These are phyloP conservation scores for Morpho achilles DNA, from an alignment of 2,888 invertebrate species.

Conservation along the genomic window DNA sequence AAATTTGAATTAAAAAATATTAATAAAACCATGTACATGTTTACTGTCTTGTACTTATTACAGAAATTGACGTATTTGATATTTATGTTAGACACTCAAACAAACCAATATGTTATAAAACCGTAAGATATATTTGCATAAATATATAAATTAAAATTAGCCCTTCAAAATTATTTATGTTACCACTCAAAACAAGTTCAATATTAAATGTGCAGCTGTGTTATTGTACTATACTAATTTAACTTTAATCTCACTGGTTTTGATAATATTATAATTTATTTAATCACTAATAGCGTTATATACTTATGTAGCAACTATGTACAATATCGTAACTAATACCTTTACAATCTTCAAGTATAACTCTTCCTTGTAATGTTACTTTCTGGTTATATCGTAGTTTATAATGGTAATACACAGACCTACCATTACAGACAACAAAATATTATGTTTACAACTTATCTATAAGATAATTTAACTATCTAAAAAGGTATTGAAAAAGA, in stretches of 20 bases:
- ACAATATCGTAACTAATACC: slow-evolving; percentile 51
- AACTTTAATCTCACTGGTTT: slow-evolving; percentile 77
- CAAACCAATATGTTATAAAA: no score
- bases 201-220: slow-evolving; percentile 57
- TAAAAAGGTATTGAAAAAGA: slow-evolving; percentile 21
- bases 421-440: background rate
- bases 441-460: slow-evolving; percentile 13
- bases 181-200: slow-evolving; percentile 31
- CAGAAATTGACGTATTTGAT: no score
- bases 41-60: no score
- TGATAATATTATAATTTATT: slow-evolving; percentile 54
- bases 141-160: slow-evolving; percentile 13
- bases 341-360: slow-evolving; percentile 4
- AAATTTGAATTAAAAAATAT: no score
- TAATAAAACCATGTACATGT: no score
- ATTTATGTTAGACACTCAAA: no score
- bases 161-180: background rate
- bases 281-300: slow-evolving; percentile 63
- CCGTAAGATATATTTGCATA: no score
- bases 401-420: no score
- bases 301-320: slow-evolving; percentile 68
- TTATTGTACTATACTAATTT: slow-evolving; percentile 58
- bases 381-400: no score
- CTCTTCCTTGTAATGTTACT: background rate
- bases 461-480: slow-evolving; percentile 23